Evolutionary conservation across 2,888 invertebrate species (phyloP).

Genomic region (Rosalia funebris): DNA sequence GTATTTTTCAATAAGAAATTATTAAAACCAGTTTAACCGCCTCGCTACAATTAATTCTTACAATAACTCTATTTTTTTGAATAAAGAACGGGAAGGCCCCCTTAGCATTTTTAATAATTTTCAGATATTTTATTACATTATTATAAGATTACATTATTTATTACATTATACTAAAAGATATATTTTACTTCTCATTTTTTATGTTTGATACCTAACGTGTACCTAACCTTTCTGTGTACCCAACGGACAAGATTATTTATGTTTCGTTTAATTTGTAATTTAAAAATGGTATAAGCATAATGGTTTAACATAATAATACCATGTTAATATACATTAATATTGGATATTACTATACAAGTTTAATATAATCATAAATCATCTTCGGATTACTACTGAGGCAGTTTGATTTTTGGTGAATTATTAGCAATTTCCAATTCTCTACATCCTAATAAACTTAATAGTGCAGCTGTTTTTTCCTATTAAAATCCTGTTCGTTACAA

Average conservation of each 20-base stretch:
- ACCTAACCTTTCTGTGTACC: background rate
- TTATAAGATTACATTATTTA: too few species aligned
- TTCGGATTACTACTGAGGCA: background rate
- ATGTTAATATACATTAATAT: background rate
- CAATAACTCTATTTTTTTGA: too few species aligned
- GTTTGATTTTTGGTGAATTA: background rate
- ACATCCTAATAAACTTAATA: constrained; percentile 22
- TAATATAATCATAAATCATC: background rate
- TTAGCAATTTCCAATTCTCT: constrained; percentile 12
- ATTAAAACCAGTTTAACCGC: too few species aligned
- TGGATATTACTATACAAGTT: background rate
- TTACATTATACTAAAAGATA: too few species aligned
- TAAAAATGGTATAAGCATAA: too few species aligned
- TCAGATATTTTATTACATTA: too few species aligned
- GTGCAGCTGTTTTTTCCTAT: constrained; percentile 15
- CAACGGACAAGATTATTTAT: background rate
- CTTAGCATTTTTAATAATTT: too few species aligned
- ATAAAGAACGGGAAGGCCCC: too few species aligned
- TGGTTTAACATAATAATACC: too few species aligned
- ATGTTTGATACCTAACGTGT: background rate
- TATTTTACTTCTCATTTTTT: too few species aligned
- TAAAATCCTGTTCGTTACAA: constrained; percentile 18
- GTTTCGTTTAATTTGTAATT: background rate
- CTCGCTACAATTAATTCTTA: too few species aligned
- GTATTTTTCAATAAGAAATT: too few species aligned